Evolutionary conservation across 2,888 invertebrate species (phyloP), one percentile per base, ranked within the genome.

Genomic region (Eledone cirrhosa): DNA sequence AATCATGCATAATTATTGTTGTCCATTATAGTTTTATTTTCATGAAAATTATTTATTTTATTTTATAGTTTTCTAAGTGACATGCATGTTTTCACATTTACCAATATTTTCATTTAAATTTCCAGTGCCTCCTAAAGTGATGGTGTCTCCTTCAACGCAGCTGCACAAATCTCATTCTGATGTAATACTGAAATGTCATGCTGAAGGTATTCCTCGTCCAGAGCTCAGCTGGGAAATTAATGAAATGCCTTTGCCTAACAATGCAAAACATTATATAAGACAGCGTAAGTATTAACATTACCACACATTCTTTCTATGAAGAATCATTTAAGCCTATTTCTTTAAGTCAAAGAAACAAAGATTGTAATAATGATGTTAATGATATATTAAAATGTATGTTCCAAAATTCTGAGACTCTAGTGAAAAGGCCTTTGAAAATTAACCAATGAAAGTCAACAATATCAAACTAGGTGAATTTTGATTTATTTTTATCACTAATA

Each of bases 131-230:
- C 95, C 95, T 0, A 93, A 94, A 87, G 94, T 95, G n/a, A 92
- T 93, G 82, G 94, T 95, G 11, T 93, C 93, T 31, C 94, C 94
- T 0, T 92, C 93, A 81, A 93, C 94, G 75, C 94, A 94, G 88
- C 94, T 94, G 33, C 92, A 93, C 84, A 91, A 93, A 48, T 93
- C 94, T 0, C 93, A 94, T 1, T 93, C 94, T 86, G 93, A 93
- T 84, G 93, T 94, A 0, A 92, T 92, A 27, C 93, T 95, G 92
- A 93, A 93, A 82, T 95, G 95, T 87, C 94, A 94, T 87, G 94
- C 94, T 8, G 93, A 94, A 47, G 95, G 95, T 3, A 94, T 94
- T 84, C 95, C 95, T 4, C 93, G 93, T 85, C 94, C 95, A 0
- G 81, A 83, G 14, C 93, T 95, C 48, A 92, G 93, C 84, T 95